Evolutionary conservation across 2,113 vertebrate genomes (phyloP), one percentile per base, ranked within the genome.

Genomic region (Siphamia tubifer): DNA sequence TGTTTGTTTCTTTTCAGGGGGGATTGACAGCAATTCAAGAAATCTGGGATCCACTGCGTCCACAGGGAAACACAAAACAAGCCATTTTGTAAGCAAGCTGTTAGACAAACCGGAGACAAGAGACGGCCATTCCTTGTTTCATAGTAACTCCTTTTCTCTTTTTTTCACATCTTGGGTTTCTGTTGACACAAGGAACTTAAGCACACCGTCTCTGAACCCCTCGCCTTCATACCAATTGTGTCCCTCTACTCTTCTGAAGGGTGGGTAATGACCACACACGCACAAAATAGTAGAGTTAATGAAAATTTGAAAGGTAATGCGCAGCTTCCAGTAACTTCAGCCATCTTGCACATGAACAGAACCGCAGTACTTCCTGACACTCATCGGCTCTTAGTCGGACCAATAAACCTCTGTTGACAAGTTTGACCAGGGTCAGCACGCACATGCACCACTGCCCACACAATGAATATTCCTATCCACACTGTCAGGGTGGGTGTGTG

Each of bases 101-200:
- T n/a, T 10, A 36, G 34, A 1, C 5, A 25, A n/a, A n/a, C n/a
- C n/a, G n/a, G n/a, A n/a, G n/a, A 54, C 38, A 27, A 42, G 16
- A 27, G 27, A 28, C 36, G 11, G 17, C 44, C 40, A 38, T 42
- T 72, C 38, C 27, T 52, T 17, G 56, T 27, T 57, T 44, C 51
- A 35, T 6, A 53, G 51, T 60, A 31, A 69, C 39, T 27, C 51
- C 9, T 40, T 38, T 16, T 39, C 60, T 60, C 15, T 36, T 16
- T 34, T 34, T 54, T 34, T 62, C 55, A 31, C 24, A 9, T 9
- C 25, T 52, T 17, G 32, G 13, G 34, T 28, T 62, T 38, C 21
- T 54, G 15, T 15, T 66, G 32, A 53, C 39, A 54, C 32, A 42
- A 16, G n/a, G 40, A 67, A 67, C 20, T 39, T 55, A 34, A 28